Base-by-base conservation (phyloP, 2,113 vertebrate species). In the Lasiurus cinereus region DNA sequence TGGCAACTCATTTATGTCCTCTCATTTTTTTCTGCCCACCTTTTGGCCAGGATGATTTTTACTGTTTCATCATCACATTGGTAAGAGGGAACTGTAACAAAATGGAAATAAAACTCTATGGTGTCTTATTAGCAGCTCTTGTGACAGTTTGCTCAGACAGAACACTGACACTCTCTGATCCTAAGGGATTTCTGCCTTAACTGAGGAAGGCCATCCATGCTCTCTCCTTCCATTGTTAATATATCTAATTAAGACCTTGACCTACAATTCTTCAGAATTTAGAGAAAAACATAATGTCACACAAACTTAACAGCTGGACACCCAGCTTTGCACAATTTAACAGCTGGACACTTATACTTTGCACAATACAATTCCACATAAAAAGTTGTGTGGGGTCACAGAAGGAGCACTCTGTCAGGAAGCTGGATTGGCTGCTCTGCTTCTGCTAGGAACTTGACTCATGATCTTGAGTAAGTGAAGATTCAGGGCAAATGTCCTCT, bases 291-390 rank as follows among this genome's bases (percentile, higher is more conserved):
- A 78, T 36, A 48, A 36, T 11, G 48, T 54, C 56, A 96, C 36
- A 82, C 82, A 83, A 93, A 84, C 16, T 36, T 96, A 91, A 93
- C 62, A 88, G 43, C 31, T 39, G 19, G 66, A 72, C 2, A 16
- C 70, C 27, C 66, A 50, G 15, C 5, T 39, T 39, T 39, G 39
- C 39, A 39, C 39, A 39, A 3, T 39, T 39, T 39, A 39, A 39
- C 39, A 39, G 39, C 39, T 39, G 39, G 39, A 27, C 21, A 18
- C 31, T 52, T 69, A 29, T 21, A 48, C 46, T 27, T 36, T 69
- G 27, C 22, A 46, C 27, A 43, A 48, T n/a, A 83, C 36, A 83
- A 36, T 76, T 89, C 64, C 66, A 36, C 79, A 62, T 12, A 70
- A 59, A 90, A 88, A 31, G 21, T 19, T 46, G 13, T 62, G 15